phyloP scores from a whole-genome alignment of 92 coral and sea anemone genomes.

The Porites divaricata region DNA sequence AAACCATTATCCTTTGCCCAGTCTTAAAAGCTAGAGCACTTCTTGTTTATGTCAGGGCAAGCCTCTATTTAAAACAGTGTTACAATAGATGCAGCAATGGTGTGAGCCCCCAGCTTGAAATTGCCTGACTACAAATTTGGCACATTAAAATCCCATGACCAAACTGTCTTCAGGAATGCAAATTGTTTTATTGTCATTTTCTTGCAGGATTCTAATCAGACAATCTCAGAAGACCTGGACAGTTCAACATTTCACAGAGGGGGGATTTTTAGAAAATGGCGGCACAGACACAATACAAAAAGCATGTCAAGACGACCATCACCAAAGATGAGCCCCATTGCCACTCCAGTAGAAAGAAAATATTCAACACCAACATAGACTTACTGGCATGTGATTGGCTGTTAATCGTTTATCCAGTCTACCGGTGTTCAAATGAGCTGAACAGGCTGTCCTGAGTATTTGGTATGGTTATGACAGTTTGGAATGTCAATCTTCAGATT shows the following conservation, averaged over 20 bases:
- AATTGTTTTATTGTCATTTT: too few relatives aligned
- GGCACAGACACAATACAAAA: slow-evolving; percentile 58
- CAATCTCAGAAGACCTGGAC: slow-evolving; percentile 33
- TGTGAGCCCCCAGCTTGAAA: not conserved
- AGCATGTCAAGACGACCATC: slow-evolving; percentile 39
- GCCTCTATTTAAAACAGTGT: too few relatives aligned
- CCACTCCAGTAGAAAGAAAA: slow-evolving; percentile 11
- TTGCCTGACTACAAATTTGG: too few relatives aligned
- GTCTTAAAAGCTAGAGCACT: too few relatives aligned
- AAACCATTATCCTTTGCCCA: too few relatives aligned
- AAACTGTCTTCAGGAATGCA: not conserved
- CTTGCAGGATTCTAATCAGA: slow-evolving; percentile 30
- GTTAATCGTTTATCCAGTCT: too few relatives aligned
- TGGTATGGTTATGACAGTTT: not conserved
- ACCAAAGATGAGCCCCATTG: slow-evolving; percentile 46
- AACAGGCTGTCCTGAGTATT: not conserved
- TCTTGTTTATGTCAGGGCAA: too few relatives aligned
- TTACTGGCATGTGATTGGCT: not conserved
- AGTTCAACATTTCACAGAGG: slow-evolving; percentile 34
- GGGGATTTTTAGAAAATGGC: slow-evolving; percentile 79
- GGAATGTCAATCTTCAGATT: not conserved
- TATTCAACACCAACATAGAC: slow-evolving; percentile 8
- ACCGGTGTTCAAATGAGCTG: not conserved
- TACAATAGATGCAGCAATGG: not conserved
- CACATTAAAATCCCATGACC: not conserved